phyloP scores from a whole-genome alignment of 1,140 invertebrate genomes.

The Heliothis virescens region DNA sequence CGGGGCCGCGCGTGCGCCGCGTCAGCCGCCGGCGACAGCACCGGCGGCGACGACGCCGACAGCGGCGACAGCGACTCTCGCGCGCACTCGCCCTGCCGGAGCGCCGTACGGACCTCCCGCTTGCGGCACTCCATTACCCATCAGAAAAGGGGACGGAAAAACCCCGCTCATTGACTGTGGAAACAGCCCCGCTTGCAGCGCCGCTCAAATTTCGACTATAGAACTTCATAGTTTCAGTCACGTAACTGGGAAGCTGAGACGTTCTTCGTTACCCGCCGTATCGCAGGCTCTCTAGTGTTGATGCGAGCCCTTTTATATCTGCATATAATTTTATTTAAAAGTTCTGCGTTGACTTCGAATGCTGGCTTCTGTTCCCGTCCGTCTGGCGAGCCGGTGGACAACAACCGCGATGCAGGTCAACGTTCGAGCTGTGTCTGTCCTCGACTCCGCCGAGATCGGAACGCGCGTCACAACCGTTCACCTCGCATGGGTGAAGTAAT shows the following conservation, averaged over 20 bases:
- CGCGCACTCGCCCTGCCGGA: conserved; percentile 76
- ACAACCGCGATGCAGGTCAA: conserved; percentile 95
- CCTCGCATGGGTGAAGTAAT: conserved; percentile 96
- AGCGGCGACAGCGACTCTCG: conserved; percentile 82
- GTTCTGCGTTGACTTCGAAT: conserved; percentile 91
- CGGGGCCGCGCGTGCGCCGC: conserved; percentile 76
- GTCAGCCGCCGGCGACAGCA: conserved; percentile 79
- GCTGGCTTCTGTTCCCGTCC: conserved; percentile 87
- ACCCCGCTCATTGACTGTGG: conserved; percentile 77
- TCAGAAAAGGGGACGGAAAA: conserved; percentile 80
- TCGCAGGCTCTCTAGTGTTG: conserved; percentile 82
- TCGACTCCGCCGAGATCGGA: conserved; percentile 96
- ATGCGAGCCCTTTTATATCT: conserved; percentile 87
- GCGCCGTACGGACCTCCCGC: conserved; percentile 72
- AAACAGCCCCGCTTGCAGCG: conserved; percentile 77
- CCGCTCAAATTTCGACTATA: conserved; percentile 81
- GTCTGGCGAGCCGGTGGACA: conserved; percentile 90
- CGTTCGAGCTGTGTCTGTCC: conserved; percentile 97
- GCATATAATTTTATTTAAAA: conserved; percentile 94
- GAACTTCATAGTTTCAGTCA: conserved; percentile 85
- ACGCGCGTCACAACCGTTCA: conserved; percentile 97
- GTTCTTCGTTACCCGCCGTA: conserved; percentile 80
- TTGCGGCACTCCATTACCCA: conserved; percentile 72
- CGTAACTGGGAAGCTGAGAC: conserved; percentile 78
- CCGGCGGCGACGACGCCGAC: conserved; percentile 84